Conservation (phyloP, 2,113 vertebrate genomes). For the Pao palembangensis region DNA sequence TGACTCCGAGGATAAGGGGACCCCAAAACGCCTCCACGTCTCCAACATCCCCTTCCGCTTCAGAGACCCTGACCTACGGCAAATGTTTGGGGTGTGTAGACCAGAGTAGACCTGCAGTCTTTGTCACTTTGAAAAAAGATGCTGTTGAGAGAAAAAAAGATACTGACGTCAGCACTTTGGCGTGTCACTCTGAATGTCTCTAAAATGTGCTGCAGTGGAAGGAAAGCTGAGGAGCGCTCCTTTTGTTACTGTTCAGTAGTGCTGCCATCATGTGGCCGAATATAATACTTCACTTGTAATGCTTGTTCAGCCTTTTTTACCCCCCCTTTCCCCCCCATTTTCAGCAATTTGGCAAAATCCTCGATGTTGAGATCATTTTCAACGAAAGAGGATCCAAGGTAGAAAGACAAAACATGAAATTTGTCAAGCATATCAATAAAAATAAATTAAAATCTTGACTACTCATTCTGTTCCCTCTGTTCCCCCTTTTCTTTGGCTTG, state of each 20-base stretch:
- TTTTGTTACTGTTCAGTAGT: slow-evolving; percentile 35
- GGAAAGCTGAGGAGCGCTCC: slow-evolving; percentile 38
- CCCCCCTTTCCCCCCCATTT: slow-evolving; percentile 35
- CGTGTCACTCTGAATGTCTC: slow-evolving; percentile 8
- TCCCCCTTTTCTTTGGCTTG: slow-evolving; percentile 5
- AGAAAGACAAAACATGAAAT: slow-evolving; percentile 53
- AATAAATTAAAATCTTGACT: neutral
- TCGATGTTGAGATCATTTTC: slow-evolving; percentile 99
- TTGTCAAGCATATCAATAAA: neutral
- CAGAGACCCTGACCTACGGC: slow-evolving; percentile 95
- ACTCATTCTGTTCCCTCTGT: neutral
- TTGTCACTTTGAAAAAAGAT: neutral
- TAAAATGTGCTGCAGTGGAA: slow-evolving; percentile 42
- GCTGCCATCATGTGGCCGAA: slow-evolving; percentile 68
- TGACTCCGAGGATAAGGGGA: slow-evolving; percentile 87
- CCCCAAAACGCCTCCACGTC: slow-evolving; percentile 97
- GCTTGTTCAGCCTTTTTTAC: slow-evolving; percentile 15
- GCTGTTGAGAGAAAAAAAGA: neutral
- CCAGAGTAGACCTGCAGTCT: neutral
- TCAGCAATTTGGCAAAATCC: slow-evolving; percentile 99
- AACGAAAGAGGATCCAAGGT: slow-evolving; percentile 99
- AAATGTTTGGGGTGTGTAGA: slow-evolving; percentile 97
- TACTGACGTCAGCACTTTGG: too few species aligned
- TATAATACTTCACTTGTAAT: slow-evolving; percentile 10
- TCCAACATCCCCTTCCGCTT: slow-evolving; percentile 99